Base-by-base conservation (phyloP, 2,888 invertebrate species). In the Diaperis boleti region DNA sequence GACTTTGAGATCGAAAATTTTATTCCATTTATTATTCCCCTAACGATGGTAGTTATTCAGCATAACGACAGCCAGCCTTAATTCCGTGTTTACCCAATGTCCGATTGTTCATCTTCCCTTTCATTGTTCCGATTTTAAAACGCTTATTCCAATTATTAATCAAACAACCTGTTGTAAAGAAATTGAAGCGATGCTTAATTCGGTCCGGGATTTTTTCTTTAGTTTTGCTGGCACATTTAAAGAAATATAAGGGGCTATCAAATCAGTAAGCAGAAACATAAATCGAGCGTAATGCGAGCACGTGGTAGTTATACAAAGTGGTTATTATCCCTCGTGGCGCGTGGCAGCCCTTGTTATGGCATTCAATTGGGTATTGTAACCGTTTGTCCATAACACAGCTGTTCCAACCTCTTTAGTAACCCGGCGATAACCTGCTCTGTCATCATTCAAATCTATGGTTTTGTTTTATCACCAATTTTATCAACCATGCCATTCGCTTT, bases 251-350 rank as follows among this genome's bases (percentile, higher is more conserved):
- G 56, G 55, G 54, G 61, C 70, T 62, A 73, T 72, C 72, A 70
- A 71, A 72, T 69, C 70, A 64, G 68, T 72, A 70, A 72, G 72
- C 68, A 72, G 66, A 64, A 69, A 69, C 65, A 74, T 74, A 73
- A 72, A 73, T 72, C 69, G 71, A 57, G 67, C 70, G 67, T 74
- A 72, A 74, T 71, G 69, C 68, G 47, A 66, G 65, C 73, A 72
- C 73, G 74, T 73, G 74, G 69, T 71, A 67, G 69, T 70, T 68
- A 69, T 71, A 70, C 69, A 72, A 74, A 74, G 74, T 74, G 72
- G 74, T 69, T 73, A 70, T 72, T 74, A 72, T 69, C 67, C 67
- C 67, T 66, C 59, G 60, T 59, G 71, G 65, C 74, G 70, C 72
- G 72, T 70, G 74, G 66, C 69, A 68, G 60, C 62, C 67, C 71